Conservation (phyloP, 2,113 vertebrate species). For the Aspidoscelis tigris region DNA sequence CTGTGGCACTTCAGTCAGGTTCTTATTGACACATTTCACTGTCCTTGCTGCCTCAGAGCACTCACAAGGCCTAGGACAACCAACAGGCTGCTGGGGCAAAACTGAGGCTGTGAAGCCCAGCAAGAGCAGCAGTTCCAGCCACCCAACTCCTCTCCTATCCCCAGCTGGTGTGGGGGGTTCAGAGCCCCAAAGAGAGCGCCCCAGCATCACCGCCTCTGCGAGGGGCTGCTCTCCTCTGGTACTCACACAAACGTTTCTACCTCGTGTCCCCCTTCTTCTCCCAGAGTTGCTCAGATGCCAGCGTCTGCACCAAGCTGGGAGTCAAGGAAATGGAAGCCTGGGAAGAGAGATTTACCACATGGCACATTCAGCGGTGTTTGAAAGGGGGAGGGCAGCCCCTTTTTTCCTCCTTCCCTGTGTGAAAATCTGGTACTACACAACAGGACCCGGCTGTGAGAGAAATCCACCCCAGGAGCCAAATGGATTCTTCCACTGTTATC, state of each 20-base stretch:
- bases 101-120: slow-evolving; percentile 65
- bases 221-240: slow-evolving; percentile 31
- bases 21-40: slow-evolving; percentile 86
- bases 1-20: slow-evolving; percentile 81
- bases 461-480: background rate
- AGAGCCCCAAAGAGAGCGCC: slow-evolving; percentile 53
- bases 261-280: no score
- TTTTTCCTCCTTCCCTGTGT: background rate
- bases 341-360: slow-evolving; percentile 39
- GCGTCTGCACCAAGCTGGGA: background rate
- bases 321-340: slow-evolving; percentile 6
- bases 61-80: slow-evolving; percentile 83
- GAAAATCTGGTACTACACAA: background rate
- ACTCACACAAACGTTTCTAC: background rate
- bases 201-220: slow-evolving; percentile 57
- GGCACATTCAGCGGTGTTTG: background rate
- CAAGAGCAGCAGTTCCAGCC: slow-evolving; percentile 59
- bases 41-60: slow-evolving; percentile 78
- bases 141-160: slow-evolving; percentile 48
- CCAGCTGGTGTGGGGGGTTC: slow-evolving; percentile 27
- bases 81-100: slow-evolving; percentile 59
- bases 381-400: slow-evolving; percentile 19
- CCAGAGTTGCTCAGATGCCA: background rate
- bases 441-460: background rate
- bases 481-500: background rate